phyloP scores from a whole-genome alignment of 2,888 invertebrate genomes.

The Rhyacophila evoluta region DNA sequence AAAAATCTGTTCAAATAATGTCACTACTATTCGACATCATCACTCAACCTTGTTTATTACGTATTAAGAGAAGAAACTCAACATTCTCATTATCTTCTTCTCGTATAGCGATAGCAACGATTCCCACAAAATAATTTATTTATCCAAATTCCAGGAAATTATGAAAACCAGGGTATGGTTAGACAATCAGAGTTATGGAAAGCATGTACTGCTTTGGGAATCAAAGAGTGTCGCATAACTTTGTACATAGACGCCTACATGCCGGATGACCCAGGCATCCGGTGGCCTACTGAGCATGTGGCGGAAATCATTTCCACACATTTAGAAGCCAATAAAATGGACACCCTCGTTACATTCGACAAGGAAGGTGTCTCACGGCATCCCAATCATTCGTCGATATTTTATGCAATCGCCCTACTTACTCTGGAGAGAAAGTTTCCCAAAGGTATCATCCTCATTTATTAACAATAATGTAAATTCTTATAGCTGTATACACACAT shows the following conservation, averaged over 20 bases:
- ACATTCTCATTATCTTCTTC: too few species aligned
- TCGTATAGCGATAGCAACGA: too few species aligned
- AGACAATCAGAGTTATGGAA: constrained; percentile 85
- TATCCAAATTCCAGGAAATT: constrained; percentile 70
- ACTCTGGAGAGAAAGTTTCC: constrained; percentile 82
- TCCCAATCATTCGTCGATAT: constrained; percentile 89
- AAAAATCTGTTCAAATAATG: too few species aligned
- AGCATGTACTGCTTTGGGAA: constrained; percentile 84
- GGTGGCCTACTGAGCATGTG: constrained; percentile 80
- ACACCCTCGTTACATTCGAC: constrained; percentile 94
- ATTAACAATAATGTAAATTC: too few species aligned
- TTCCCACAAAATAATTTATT: neutral
- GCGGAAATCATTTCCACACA: constrained; percentile 75
- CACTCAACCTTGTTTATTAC: too few species aligned
- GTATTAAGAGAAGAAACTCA: too few species aligned
- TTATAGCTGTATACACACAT: too few species aligned
- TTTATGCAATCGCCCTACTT: constrained; percentile 83
- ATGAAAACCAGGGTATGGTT: constrained; percentile 71
- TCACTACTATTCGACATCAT: too few species aligned
- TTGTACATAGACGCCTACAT: constrained; percentile 78
- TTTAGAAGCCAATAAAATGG: constrained; percentile 80
- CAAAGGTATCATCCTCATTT: constrained; percentile 78
- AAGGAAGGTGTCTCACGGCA: constrained; percentile 93
- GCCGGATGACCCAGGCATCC: constrained; percentile 80
- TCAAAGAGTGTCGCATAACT: constrained; percentile 81